Conservation (phyloP, 2,113 vertebrate species). For the Oceanodroma tethys region DNA sequence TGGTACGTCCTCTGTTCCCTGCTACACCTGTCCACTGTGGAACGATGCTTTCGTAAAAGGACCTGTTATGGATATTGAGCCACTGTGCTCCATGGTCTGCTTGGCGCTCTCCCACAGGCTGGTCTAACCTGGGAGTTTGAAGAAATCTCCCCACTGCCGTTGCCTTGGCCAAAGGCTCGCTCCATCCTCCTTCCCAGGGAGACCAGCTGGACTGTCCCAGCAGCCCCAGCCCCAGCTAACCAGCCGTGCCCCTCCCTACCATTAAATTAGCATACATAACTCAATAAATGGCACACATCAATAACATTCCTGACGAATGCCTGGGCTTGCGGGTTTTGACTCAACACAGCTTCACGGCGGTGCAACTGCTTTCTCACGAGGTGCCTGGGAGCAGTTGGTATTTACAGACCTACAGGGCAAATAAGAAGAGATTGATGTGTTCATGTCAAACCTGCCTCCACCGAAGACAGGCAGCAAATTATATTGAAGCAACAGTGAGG, state of each 20-base stretch:
- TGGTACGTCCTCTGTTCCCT: neutral
- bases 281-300: neutral
- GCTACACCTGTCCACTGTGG: neutral
- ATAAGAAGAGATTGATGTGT: neutral
- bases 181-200: neutral
- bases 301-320: neutral
- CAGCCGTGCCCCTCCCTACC: neutral
- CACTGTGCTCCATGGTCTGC: neutral
- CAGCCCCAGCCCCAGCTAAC: neutral
- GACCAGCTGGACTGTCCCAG: neutral
- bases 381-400: neutral
- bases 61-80: neutral
- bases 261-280: neutral
- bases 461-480: neutral
- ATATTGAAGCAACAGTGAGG: neutral
- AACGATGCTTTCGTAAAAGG: neutral
- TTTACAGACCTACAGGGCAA: neutral
- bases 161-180: neutral
- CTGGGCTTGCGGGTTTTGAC: neutral
- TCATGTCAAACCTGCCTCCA: neutral
- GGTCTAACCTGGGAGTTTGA: neutral
- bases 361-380: neutral
- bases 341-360: neutral
- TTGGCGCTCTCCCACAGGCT: neutral
- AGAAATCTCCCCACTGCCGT: neutral